These are phyloP conservation scores for Corydoras sp. DNA, from an alignment of 2,113 vertebrate genomes.

Conservation along the genomic window DNA sequence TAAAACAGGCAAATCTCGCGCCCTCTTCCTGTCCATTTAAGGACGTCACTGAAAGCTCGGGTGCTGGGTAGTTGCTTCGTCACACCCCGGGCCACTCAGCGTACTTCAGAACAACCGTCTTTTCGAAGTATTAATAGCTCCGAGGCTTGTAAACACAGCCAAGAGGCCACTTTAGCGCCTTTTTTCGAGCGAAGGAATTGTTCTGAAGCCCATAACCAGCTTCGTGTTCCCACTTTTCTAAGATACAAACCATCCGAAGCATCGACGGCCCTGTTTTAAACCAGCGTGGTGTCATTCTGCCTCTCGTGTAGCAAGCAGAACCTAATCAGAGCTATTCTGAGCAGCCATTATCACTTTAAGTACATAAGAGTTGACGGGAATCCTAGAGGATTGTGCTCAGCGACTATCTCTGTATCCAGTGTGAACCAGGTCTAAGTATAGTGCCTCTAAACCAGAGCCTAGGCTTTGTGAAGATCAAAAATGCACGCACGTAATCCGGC, in stretches of 20 bases:
- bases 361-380: slow-evolving; percentile 27
- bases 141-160: slow-evolving; percentile 7
- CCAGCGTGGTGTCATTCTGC: neutral
- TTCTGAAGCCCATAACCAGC: no score
- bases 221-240: neutral
- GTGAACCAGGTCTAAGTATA: slow-evolving; percentile 49
- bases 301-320: neutral
- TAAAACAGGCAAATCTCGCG: slow-evolving; percentile 48
- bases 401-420: slow-evolving; percentile 37
- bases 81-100: slow-evolving; percentile 28
- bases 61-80: neutral
- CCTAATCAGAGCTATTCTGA: slow-evolving; percentile 12
- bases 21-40: slow-evolving; percentile 61
- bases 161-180: neutral
- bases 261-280: slow-evolving; percentile 6
- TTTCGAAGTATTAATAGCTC: slow-evolving; percentile 21
- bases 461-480: slow-evolving; percentile 36
- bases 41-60: slow-evolving; percentile 54
- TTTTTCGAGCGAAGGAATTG: no score
- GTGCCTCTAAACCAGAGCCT: slow-evolving; percentile 25
- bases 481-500: slow-evolving; percentile 46
- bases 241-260: neutral
- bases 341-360: slow-evolving; percentile 14
- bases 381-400: slow-evolving; percentile 32
- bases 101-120: slow-evolving; percentile 41